phyloP scores from a whole-genome alignment of 2,113 vertebrate species.

The Rhineura floridana region DNA sequence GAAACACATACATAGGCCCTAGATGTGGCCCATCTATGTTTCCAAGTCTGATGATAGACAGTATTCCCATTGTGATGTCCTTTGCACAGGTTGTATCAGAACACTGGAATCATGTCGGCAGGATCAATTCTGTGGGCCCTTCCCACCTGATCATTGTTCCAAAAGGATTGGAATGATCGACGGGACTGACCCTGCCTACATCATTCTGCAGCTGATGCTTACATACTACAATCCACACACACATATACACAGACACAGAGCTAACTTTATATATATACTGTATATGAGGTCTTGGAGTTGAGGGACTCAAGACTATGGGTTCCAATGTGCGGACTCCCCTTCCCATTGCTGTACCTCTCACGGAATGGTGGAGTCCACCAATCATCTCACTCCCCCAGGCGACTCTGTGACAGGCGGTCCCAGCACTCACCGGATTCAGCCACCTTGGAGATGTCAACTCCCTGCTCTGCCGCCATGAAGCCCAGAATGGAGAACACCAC shows the following conservation, averaged over 20 bases:
- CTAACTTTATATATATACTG: no score
- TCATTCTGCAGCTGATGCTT: background rate
- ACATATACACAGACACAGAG: no score
- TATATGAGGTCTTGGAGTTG: background rate
- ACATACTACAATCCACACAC: no score
- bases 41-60: background rate
- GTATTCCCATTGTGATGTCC: background rate
- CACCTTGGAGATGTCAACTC: constrained; percentile 95
- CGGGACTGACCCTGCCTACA: background rate
- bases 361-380: background rate
- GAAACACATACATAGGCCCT: background rate
- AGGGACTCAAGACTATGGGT: background rate
- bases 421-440: constrained; percentile 89
- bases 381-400: background rate
- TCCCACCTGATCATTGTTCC: background rate
- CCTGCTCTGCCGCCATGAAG: constrained; percentile 97
- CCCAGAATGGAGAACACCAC: constrained; percentile 97
- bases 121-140: background rate
- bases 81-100: background rate
- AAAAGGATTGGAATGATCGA: background rate
- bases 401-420: no score
- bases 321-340: background rate
- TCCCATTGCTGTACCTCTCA: background rate
- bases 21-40: background rate
- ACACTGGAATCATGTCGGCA: background rate